A percentile compares a stretch with the other conserved stretches of the same genome.
phyloP scores from a whole-genome alignment of 2,888 invertebrate species.

The Parapristionchus giblindavisi region DNA sequence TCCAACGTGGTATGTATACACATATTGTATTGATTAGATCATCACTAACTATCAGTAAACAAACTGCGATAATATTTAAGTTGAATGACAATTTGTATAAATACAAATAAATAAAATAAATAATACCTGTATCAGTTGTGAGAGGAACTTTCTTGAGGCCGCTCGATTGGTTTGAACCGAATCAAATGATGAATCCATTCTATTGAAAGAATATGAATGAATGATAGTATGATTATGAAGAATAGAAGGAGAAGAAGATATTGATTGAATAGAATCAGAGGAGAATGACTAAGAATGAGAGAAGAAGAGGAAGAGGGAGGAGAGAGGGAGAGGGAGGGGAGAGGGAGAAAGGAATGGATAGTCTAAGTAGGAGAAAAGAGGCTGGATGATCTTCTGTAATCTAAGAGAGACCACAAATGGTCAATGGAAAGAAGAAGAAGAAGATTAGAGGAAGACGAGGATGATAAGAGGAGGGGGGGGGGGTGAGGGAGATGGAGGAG shows the following conservation, averaged over 20 bases:
- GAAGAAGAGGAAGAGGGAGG: background rate
- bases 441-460: slow-evolving; percentile 1
- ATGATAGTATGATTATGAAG: too few relatives aligned
- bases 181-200: slow-evolving; percentile 35
- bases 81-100: background rate
- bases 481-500: background rate
- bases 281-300: too few relatives aligned
- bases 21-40: too few relatives aligned
- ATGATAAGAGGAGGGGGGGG: background rate
- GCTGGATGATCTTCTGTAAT: background rate
- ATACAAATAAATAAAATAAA: background rate
- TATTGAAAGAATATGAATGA: background rate
- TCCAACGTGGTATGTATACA: too few relatives aligned
- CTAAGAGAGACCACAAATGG: background rate
- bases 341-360: slow-evolving; percentile 8
- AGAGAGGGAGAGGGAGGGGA: background rate
- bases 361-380: slow-evolving; percentile 16
- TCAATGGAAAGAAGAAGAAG: background rate
- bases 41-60: too few relatives aligned
- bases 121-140: slow-evolving; percentile 32
- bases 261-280: too few relatives aligned
- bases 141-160: slow-evolving; percentile 37
- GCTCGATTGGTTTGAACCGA: slow-evolving; percentile 33
- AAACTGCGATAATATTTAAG: too few relatives aligned
- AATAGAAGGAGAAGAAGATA: too few relatives aligned